Percentiles rank a stretch among this genome's conserved stretches.
phyloP scores from a whole-genome alignment of 2,888 invertebrate species.

The Pristionchus fissidentatus region DNA sequence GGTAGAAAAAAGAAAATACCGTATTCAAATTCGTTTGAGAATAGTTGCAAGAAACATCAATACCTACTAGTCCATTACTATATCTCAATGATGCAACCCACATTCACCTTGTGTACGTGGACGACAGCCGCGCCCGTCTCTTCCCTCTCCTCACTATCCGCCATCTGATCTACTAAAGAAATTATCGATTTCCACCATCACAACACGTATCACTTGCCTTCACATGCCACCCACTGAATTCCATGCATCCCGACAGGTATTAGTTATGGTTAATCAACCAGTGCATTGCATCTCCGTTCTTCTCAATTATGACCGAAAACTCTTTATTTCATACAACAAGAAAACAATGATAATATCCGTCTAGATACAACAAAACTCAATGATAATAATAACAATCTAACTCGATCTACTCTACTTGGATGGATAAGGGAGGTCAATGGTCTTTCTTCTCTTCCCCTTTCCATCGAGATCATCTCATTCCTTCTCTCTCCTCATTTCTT shows the following conservation, averaged over 20 bases:
- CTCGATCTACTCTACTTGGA: background rate
- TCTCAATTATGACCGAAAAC: background rate
- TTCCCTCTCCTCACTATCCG: background rate
- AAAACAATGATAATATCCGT: background rate
- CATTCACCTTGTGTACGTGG: constrained; percentile 1
- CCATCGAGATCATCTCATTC: constrained; percentile 2
- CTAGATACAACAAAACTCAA: constrained; percentile 8
- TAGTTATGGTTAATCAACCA: constrained; percentile 32
- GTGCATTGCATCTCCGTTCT: background rate
- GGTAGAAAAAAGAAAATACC: background rate
- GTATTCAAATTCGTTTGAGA: background rate
- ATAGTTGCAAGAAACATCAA: background rate
- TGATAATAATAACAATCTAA: constrained; percentile 29
- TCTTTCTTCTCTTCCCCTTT: background rate
- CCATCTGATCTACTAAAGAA: constrained; percentile 18
- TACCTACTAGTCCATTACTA: background rate
- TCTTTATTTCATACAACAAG: constrained; percentile 35
- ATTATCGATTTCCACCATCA: background rate
- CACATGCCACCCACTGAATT: no score
- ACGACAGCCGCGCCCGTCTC: background rate
- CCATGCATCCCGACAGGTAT: background rate
- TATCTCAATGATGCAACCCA: background rate
- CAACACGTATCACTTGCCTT: no score
- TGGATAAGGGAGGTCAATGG: background rate
- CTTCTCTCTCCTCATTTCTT: constrained; percentile 68